A percentile compares a stretch with the other conserved stretches of the same genome.
Evolutionary conservation across 2,888 invertebrate species (phyloP).

Genomic region (Andrena flavipes): DNA sequence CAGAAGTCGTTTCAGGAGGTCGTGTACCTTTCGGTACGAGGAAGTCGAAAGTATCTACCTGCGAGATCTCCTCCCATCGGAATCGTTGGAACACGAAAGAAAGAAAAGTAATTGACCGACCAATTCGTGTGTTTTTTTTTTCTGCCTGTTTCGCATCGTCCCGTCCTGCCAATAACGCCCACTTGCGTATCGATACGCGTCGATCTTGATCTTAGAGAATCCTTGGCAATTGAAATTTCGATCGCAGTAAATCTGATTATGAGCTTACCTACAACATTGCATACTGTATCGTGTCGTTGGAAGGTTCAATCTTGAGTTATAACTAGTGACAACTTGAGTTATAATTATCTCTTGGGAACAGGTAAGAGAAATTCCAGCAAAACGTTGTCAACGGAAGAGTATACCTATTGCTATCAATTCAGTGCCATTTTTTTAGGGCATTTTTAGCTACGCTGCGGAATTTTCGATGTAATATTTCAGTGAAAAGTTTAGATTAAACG

Average conservation of each 20-base stretch:
- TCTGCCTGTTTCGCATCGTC: not conserved
- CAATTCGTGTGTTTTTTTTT: not conserved
- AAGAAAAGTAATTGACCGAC: not conserved
- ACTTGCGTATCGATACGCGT: not conserved
- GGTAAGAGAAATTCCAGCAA: not conserved
- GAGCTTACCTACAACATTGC: not conserved
- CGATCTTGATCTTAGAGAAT: not conserved
- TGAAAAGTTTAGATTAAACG: too few species aligned
- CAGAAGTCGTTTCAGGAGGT: conserved; percentile 61
- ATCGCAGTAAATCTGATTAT: not conserved
- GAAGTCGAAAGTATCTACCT: conserved; percentile 61
- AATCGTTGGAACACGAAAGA: not conserved
- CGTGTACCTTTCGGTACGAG: conserved; percentile 60
- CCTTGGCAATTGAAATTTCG: not conserved
- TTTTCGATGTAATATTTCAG: too few species aligned
- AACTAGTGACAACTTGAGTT: not conserved
- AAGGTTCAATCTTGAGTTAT: not conserved
- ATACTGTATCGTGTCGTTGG: not conserved
- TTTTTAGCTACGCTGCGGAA: too few species aligned
- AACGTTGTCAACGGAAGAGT: not conserved
- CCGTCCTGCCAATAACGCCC: not conserved
- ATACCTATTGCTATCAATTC: too few species aligned
- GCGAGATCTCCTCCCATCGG: conserved; percentile 14
- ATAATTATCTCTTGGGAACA: not conserved
- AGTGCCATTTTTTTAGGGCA: too few species aligned